These are phyloP conservation scores for Penaeus vannamei DNA, from an alignment of 1,140 invertebrate species.

Conservation along the genomic window DNA sequence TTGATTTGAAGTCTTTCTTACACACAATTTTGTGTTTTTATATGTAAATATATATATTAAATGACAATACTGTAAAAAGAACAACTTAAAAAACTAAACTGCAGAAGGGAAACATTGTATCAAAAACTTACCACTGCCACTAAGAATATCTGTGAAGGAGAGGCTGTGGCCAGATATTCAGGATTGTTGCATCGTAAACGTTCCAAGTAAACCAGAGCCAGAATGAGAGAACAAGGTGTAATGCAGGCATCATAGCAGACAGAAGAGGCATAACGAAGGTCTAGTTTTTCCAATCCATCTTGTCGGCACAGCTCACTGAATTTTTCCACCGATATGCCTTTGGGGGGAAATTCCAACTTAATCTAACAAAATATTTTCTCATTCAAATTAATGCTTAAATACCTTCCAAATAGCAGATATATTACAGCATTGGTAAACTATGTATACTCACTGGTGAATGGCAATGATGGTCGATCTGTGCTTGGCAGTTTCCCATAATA, in stretches of 20 bases:
- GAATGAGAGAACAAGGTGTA: conserved; percentile 86
- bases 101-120: neutral
- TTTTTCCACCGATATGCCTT: conserved; percentile 86
- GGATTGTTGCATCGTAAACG: conserved; percentile 85
- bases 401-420: no score
- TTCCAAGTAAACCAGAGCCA: conserved; percentile 90
- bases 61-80: neutral
- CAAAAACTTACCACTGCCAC: conserved; percentile 84
- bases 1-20: conserved; percentile 39
- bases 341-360: conserved; percentile 68
- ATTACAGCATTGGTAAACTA: neutral
- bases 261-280: conserved; percentile 83
- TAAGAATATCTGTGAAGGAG: conserved; percentile 91
- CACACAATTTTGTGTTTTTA: no score
- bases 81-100: neutral
- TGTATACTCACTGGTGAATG: conserved; percentile 80
- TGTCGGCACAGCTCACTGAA: conserved; percentile 82
- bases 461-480: conserved; percentile 82
- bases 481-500: conserved; percentile 85
- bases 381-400: neutral
- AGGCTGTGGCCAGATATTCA: conserved; percentile 84
- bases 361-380: neutral
- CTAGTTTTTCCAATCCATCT: conserved; percentile 83
- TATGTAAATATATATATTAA: no score
- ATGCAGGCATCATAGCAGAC: conserved; percentile 86